These are phyloP conservation scores for Emesis russula DNA, from an alignment of 2,888 invertebrate genomes.

Conservation along the genomic window DNA sequence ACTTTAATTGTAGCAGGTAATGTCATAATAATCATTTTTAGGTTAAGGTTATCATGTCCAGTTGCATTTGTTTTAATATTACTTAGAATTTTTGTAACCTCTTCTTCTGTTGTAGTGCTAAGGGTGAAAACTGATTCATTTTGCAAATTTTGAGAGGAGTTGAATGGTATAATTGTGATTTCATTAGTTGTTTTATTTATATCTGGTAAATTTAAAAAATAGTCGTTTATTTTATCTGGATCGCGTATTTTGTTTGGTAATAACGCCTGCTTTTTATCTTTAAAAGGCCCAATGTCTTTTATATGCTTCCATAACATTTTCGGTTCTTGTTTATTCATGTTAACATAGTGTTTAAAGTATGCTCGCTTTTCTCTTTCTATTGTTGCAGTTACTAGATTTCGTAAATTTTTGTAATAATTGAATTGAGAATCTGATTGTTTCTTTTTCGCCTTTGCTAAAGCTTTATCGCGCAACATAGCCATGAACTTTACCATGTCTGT, in stretches of 20 bases:
- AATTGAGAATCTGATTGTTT: not conserved
- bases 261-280: not conserved
- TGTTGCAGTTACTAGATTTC: conserved; percentile 22
- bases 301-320: not conserved
- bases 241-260: conserved; percentile 23
- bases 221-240: conserved; percentile 55
- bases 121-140: conserved; percentile 50
- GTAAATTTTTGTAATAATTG: not conserved
- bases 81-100: not conserved
- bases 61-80: not conserved
- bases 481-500: conserved; percentile 49
- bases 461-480: conserved; percentile 40
- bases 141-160: conserved; percentile 83
- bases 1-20: not conserved
- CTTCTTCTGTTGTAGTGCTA: conserved; percentile 71
- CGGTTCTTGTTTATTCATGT: conserved; percentile 5
- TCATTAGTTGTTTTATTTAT: not conserved
- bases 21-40: not conserved
- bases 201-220: conserved; percentile 48
- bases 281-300: not conserved
- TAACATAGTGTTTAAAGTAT: conserved; percentile 6
- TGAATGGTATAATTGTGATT: not conserved
- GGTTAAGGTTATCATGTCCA: not conserved
- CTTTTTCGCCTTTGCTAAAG: conserved; percentile 21
- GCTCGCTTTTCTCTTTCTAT: conserved; percentile 13